Evolutionary conservation across 2,888 invertebrate species (phyloP), one percentile per base, ranked within the genome.

Genomic region (Volucella zonaria): DNA sequence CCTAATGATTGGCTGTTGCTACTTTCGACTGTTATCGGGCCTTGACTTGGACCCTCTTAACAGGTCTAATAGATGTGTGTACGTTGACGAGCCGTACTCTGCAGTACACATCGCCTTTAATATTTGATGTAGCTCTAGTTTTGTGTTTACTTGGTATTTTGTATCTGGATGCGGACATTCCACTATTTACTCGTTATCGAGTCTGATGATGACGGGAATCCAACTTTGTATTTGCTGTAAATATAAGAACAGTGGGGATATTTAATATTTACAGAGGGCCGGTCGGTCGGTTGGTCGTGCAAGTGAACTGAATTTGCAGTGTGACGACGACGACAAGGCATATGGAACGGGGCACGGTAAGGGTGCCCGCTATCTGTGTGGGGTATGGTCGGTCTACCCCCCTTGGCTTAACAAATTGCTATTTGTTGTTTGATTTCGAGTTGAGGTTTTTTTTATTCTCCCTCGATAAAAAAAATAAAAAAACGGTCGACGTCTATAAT

Each of bases 101-200:
- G 10, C 49, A 61, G 59, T 38, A 74, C 59, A 61, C 59, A 61
- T 76, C 52, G 75, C 52, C 67, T 85, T 85, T 58, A 85, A 85
- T 85, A 85, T 80, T 85, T 76, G 51, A 85, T 80, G 58, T 75
- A 18, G 31, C 56, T 64, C 14, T 54, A 31, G 31, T 6, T 31
- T 31, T 70, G 31, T 54, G 47, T 70, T 14, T 58, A 15, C 10
- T n/a, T 45, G 38, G n/a, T 11, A 11, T 66, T 49, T 82, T n/a
- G 45, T 42, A 23, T 12, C 45, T 59, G 15, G 40, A 71, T 71
- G 70, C 66, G 75, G 76, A 76, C 76, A 83, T 80, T 80, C 74
- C 66, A 76, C 66, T 83, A 85, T 85, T 85, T 85, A 76, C 83
- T 85, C 80, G 83, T 80, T 80, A 85, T 85, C 80, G 71, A 47